phyloP scores from a whole-genome alignment of 2,797 vertebrate species.

The Petrocephalus schoutedeni region DNA sequence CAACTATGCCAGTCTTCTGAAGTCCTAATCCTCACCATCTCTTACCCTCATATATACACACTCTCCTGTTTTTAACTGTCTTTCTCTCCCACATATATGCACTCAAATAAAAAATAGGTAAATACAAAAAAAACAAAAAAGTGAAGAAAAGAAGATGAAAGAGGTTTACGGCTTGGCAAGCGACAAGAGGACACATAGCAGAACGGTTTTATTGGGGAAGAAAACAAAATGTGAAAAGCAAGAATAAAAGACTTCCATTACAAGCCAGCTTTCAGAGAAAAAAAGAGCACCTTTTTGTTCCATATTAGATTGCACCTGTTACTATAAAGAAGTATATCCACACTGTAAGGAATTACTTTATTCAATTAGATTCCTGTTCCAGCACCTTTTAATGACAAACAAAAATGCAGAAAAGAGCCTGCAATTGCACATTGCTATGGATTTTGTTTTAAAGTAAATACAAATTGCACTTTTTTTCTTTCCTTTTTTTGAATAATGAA shows the following conservation, averaged over 20 bases:
- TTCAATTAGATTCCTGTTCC: constrained; percentile 44
- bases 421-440: constrained; percentile 94
- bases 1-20: constrained; percentile 73
- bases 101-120: constrained; percentile 52
- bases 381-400: constrained; percentile 36
- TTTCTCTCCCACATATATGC: constrained; percentile 52
- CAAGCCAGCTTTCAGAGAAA: constrained; percentile 35
- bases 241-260: constrained; percentile 31
- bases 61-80: constrained; percentile 8
- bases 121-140: constrained; percentile 39
- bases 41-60: constrained; percentile 26
- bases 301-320: constrained; percentile 46
- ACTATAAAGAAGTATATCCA: constrained; percentile 59
- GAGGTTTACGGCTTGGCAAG: constrained; percentile 57
- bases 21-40: constrained; percentile 50
- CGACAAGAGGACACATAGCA: constrained; percentile 59
- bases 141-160: constrained; percentile 61
- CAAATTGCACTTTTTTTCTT: constrained; percentile 89
- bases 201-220: constrained; percentile 53
- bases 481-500: constrained; percentile 79
- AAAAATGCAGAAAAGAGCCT: constrained; percentile 59
- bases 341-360: constrained; percentile 41
- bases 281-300: constrained; percentile 52
- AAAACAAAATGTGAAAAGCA: constrained; percentile 28
- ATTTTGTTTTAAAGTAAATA: constrained; percentile 70